A percentile compares a stretch with the other conserved stretches of the same genome.
Evolutionary conservation across 2,797 vertebrate species (phyloP).

Genomic region (Rhinella marina): DNA sequence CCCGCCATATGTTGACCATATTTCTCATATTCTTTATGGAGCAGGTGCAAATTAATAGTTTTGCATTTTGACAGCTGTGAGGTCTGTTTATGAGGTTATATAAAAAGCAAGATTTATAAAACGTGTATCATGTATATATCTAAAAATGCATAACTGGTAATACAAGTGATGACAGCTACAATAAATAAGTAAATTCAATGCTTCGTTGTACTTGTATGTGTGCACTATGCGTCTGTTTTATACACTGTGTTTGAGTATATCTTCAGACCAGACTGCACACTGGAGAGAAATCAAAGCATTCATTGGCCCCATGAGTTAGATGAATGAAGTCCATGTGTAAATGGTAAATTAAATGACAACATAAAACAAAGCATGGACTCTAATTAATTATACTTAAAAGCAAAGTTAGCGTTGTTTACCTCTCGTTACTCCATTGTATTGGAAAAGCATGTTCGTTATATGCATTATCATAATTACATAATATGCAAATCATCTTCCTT

Average conservation of each 20-base stretch:
- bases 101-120: conserved; percentile 8
- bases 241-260: not conserved
- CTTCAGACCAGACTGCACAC: not conserved
- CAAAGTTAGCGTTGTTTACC: not conserved
- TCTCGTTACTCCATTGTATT: not conserved
- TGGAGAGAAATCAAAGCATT: not conserved
- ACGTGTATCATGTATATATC: conserved; percentile 6
- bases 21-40: conserved; percentile 44
- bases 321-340: not conserved
- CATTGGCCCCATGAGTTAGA: not conserved
- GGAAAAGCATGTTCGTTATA: not conserved
- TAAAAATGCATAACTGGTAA: not conserved
- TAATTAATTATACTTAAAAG: not conserved
- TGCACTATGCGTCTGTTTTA: not conserved
- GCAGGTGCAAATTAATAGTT: conserved; percentile 45
- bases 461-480: not conserved
- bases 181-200: not conserved
- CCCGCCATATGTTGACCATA: conserved; percentile 42
- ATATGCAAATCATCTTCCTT: too few relatives aligned
- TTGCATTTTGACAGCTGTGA: conserved; percentile 34
- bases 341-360: not conserved
- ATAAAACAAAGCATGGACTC: not conserved
- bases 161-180: not conserved
- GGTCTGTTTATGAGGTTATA: conserved; percentile 15
- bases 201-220: not conserved